Conservation (phyloP, 1,140 invertebrate genomes). For the Apolygus lucorum region DNA sequence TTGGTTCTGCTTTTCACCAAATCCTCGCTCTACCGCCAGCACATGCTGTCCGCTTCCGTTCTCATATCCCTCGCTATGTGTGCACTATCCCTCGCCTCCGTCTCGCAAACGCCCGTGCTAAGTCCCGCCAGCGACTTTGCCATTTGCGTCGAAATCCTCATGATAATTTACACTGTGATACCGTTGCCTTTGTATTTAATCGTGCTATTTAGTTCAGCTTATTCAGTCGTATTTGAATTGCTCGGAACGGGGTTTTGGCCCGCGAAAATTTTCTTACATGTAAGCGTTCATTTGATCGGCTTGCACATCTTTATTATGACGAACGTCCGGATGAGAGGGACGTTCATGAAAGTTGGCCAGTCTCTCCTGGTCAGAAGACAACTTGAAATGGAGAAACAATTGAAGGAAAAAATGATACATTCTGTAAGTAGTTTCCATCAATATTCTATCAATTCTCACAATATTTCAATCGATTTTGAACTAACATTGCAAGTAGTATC, state of each 20-base stretch:
- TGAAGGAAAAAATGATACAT: conserved; percentile 96
- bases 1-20: conserved; percentile 55
- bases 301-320: conserved; percentile 90
- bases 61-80: conserved; percentile 50
- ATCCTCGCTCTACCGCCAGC: conserved; percentile 55
- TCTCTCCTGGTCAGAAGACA: conserved; percentile 77
- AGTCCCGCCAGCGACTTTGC: conserved; percentile 75
- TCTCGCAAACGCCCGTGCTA: conserved; percentile 37
- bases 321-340: conserved; percentile 81
- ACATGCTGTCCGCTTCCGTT: conserved; percentile 54
- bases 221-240: conserved; percentile 75
- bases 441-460: background rate
- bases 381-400: conserved; percentile 82
- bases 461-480: background rate
- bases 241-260: conserved; percentile 40
- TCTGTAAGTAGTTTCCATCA: conserved; percentile 43
- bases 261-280: conserved; percentile 70
- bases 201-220: conserved; percentile 62
- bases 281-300: conserved; percentile 85
- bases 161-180: conserved; percentile 86
- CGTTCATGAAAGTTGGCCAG: conserved; percentile 94
- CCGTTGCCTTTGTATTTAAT: conserved; percentile 82
- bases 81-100: conserved; percentile 49
- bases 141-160: conserved; percentile 73
- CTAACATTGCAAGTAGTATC: too few relatives aligned